Base-by-base conservation (phyloP, 2,113 vertebrate species). In the Nothoprocta perdicaria region DNA sequence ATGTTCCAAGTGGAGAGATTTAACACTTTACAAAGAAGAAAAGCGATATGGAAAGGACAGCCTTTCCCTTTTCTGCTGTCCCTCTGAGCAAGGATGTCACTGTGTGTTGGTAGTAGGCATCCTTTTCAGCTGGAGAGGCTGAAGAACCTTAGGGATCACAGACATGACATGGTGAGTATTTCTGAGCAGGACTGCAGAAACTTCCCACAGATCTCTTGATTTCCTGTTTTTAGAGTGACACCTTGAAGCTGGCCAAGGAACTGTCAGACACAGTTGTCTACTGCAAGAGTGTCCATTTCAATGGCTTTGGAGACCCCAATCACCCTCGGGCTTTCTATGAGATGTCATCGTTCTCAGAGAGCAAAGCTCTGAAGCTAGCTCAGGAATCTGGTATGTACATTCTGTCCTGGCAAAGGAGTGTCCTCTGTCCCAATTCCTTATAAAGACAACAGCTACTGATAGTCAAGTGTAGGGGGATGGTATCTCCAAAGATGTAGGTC, bases 271-370 rank as follows among this genome's bases (percentile, higher is more conserved):
- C 98, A 6, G 98, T 99, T 40, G 92, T 99, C 89, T 99, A 99
- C 97, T 99, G 99, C 97, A 99, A 99, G 96, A 99, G 99, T 0
- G 98, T 99, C 92, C 99, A 99, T 89, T 99, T 99, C 65, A 94
- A 69, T 14, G 97, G 98, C 61, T 99, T 99, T 69, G 97, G 98
- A 41, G 93, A 98, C 13, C 84, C 98, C 24, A 95, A 4, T 81
- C 92, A 97, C 1, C 97, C 93, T 43, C 98, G 98, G 69, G 97
- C 97, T 29, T 99, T 98, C 96, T 98, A 99, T 0, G 99, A 99
- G 96, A 99, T 99, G 98, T 98, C 97, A 0, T 99, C 99, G 1
- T 98, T 99, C 81, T 98, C 98, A 0, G 99, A 99, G 96, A 97
- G 96, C 93, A 99, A 99, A 75, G 98, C 98, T 35, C 92, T 98